Conservation (phyloP, 2,888 invertebrate species). For the Diarsia mendica region DNA sequence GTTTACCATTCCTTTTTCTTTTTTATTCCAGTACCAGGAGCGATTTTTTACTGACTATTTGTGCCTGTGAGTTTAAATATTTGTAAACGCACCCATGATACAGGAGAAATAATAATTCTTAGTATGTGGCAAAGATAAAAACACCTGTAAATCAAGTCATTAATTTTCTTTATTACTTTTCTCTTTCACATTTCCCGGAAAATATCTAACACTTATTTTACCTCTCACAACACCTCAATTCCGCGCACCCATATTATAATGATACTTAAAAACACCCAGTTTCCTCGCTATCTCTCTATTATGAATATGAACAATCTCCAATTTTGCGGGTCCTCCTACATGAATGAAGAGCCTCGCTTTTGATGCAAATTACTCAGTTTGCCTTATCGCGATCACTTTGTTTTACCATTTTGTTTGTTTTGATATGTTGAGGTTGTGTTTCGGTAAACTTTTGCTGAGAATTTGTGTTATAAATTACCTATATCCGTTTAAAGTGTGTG, state of each 20-base stretch:
- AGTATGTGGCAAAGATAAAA: background rate
- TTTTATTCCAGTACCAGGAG: no score
- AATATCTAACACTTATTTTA: background rate
- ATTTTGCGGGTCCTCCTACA: conserved; percentile 29
- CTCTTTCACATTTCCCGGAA: background rate
- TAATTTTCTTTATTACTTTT: background rate
- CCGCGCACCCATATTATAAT: conserved; percentile 7
- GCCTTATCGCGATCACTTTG: conserved; percentile 54
- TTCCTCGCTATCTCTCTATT: conserved; percentile 17
- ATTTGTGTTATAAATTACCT: no score
- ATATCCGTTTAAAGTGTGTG: no score
- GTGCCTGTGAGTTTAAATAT: no score
- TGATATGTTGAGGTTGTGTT: conserved; percentile 15
- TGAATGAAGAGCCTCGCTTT: conserved; percentile 44
- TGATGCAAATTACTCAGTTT: conserved; percentile 59
- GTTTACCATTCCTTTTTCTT: no score
- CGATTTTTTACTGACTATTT: no score
- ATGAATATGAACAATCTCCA: conserved; percentile 39
- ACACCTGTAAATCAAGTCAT: background rate
- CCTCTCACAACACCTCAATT: background rate
- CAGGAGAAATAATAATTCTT: no score
- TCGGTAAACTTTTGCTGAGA: conserved; percentile 19
- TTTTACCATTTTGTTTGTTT: conserved; percentile 39
- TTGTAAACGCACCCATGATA: no score
- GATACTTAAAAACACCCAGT: conserved; percentile 35